These are phyloP conservation scores for Porites cylindrica DNA, from an alignment of 92 coral and sea anemone species.

Conservation along the genomic window DNA sequence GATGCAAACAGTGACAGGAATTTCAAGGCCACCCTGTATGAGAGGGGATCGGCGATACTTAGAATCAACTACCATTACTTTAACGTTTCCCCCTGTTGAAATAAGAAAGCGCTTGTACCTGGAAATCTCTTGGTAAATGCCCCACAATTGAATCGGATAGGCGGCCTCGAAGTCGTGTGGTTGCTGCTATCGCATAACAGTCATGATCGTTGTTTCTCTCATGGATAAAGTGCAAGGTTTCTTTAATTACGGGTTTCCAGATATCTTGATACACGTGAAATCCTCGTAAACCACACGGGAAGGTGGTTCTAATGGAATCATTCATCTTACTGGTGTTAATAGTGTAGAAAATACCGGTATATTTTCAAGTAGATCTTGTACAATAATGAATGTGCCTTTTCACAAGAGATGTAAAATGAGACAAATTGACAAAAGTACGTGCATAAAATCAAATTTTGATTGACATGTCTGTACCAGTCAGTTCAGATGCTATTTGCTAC, in stretches of 20 bases:
- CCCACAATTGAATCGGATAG: conserved; percentile 73
- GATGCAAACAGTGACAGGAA: conserved; percentile 77
- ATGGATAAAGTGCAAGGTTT: conserved; percentile 61
- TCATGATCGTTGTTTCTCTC: conserved; percentile 65
- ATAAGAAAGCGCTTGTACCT: conserved; percentile 53
- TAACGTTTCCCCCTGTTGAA: conserved; percentile 33
- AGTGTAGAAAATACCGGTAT: conserved; percentile 59
- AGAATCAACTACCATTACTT: conserved; percentile 49
- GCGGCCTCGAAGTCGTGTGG: conserved; percentile 65
- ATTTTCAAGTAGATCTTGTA: conserved; percentile 49
- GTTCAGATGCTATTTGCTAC: conserved; percentile 9
- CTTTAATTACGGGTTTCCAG: conserved; percentile 69
- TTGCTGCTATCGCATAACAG: conserved; percentile 71
- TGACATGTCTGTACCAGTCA: conserved; percentile 48
- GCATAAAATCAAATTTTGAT: conserved; percentile 52
- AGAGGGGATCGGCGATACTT: conserved; percentile 54
- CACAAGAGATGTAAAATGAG: too few species aligned
- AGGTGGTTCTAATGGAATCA: conserved; percentile 58
- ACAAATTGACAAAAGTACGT: conserved; percentile 39
- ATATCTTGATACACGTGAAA: conserved; percentile 70
- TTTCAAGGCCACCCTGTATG: conserved; percentile 58
- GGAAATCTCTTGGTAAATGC: conserved; percentile 63
- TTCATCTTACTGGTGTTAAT: conserved; percentile 48
- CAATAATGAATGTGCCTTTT: conserved; percentile 37
- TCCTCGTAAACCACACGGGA: conserved; percentile 68